Conservation (phyloP, 2,888 invertebrate species). For the Ophonus ardosiacus region DNA sequence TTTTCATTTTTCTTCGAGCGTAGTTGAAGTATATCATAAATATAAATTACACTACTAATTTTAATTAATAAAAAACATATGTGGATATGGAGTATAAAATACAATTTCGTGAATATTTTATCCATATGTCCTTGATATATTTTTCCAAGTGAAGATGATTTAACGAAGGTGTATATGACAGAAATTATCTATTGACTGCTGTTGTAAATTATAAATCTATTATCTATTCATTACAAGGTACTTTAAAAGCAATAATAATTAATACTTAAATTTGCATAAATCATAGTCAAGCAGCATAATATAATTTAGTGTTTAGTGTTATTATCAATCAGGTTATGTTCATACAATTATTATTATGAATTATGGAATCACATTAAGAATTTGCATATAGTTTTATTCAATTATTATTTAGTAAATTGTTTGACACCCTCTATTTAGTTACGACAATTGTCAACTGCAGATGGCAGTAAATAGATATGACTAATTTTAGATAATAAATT, state of each 20-base stretch:
- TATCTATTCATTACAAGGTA: constrained; percentile 47
- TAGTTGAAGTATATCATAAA: constrained; percentile 15
- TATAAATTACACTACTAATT: constrained; percentile 21
- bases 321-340: constrained; percentile 24
- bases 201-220: constrained; percentile 48
- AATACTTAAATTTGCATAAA: constrained; percentile 45
- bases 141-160: neutral
- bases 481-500: too few species aligned
- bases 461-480: too few species aligned
- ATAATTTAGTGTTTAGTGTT: constrained; percentile 22
- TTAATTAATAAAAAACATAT: neutral
- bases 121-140: neutral
- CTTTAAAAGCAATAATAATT: constrained; percentile 49
- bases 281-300: constrained; percentile 9
- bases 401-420: neutral
- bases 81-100: neutral
- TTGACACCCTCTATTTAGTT: neutral
- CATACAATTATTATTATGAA: neutral
- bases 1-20: constrained; percentile 6
- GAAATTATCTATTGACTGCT: constrained; percentile 10
- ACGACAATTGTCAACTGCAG: too few species aligned
- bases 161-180: constrained; percentile 20
- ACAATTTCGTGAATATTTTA: neutral
- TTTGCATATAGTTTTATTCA: neutral
- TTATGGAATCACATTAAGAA: constrained; percentile 15